Evolutionary conservation across 2,113 vertebrate genomes (phyloP).

Genomic region (Oncorhynchus mykiss): DNA sequence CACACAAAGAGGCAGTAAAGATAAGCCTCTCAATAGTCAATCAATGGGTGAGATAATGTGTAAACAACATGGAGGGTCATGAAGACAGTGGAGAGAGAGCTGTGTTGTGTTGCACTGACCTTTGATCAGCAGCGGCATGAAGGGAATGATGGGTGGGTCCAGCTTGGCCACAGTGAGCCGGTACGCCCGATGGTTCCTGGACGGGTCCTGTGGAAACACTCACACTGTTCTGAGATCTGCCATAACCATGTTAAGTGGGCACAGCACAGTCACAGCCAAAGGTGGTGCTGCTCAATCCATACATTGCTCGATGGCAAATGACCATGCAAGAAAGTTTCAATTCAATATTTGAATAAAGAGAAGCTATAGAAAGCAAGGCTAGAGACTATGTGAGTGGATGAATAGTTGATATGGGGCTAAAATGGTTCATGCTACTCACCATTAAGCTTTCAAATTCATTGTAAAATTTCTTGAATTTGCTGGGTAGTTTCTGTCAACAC

Average conservation of each 20-base stretch:
- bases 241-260: constrained; percentile 16
- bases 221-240: constrained; percentile 46
- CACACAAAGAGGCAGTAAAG: too few relatives aligned
- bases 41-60: background rate
- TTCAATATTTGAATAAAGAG: background rate
- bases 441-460: constrained; percentile 98
- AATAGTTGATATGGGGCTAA: background rate
- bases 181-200: constrained; percentile 95
- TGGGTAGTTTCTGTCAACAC: constrained; percentile 94
- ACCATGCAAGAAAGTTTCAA: constrained; percentile 17
- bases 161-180: constrained; percentile 90
- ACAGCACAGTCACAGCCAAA: constrained; percentile 11
- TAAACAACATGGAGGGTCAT: background rate
- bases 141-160: constrained; percentile 94
- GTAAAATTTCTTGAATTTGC: constrained; percentile 98
- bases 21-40: too few relatives aligned
- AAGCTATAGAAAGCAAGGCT: background rate
- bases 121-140: constrained; percentile 98
- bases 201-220: constrained; percentile 85
- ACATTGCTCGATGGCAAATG: constrained; percentile 20
- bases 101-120: constrained; percentile 72
- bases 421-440: constrained; percentile 73
- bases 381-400: background rate
- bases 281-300: constrained; percentile 9
- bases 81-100: background rate